These are phyloP conservation scores for Temnothorax longispinosus DNA, from an alignment of 1,140 invertebrate species.

Conservation along the genomic window DNA sequence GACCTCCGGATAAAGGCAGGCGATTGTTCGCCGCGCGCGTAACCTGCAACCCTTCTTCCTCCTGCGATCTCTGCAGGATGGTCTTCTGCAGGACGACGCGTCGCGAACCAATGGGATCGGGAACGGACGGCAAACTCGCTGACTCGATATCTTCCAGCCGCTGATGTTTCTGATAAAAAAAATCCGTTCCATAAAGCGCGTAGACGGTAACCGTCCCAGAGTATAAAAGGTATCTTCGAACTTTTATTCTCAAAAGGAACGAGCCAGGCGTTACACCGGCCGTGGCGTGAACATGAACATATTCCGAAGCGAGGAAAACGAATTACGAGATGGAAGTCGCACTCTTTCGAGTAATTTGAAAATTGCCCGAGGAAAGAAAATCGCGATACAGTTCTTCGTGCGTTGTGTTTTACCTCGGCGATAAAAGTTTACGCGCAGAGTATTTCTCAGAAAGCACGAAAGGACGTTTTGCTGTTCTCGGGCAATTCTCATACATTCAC, in stretches of 20 bases:
- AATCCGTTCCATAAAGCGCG: slow-evolving; percentile 31
- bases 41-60: slow-evolving; percentile 50
- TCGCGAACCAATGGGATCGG: slow-evolving; percentile 9
- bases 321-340: slow-evolving; percentile 45
- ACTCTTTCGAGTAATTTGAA: slow-evolving; percentile 53
- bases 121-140: slow-evolving; percentile 48
- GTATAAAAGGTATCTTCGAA: slow-evolving; percentile 61
- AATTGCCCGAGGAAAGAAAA: slow-evolving; percentile 58
- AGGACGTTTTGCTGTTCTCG: slow-evolving; percentile 24
- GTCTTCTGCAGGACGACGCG: neutral
- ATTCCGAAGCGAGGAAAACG: slow-evolving; percentile 33
- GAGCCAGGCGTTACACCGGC: neutral
- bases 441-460: slow-evolving; percentile 32
- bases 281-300: slow-evolving; percentile 39
- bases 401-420: slow-evolving; percentile 44
- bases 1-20: slow-evolving; percentile 65
- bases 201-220: neutral
- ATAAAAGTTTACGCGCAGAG: slow-evolving; percentile 56
- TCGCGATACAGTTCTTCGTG: slow-evolving; percentile 41
- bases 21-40: slow-evolving; percentile 21
- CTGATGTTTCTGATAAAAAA: slow-evolving; percentile 60
- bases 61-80: slow-evolving; percentile 34
- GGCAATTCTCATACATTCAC: slow-evolving; percentile 29
- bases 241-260: slow-evolving; percentile 63
- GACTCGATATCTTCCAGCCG: slow-evolving; percentile 55